Conservation (phyloP, 2,888 invertebrate genomes). For the Drosophila atripex region DNA sequence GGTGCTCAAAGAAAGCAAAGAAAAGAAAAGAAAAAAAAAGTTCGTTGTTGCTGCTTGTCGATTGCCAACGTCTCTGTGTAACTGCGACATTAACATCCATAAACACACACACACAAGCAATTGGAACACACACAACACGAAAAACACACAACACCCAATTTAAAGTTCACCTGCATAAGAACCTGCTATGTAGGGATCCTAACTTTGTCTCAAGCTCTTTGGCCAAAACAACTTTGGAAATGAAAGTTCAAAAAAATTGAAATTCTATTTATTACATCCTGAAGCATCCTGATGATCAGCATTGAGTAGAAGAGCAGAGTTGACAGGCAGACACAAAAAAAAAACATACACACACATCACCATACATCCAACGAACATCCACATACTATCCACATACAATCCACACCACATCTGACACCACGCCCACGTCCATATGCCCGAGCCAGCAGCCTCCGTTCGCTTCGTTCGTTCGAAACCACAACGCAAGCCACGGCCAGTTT, state of each 20-base stretch:
- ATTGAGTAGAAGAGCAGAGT: constrained; percentile 51
- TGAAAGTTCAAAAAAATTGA: constrained; percentile 11
- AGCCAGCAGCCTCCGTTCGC: constrained; percentile 74
- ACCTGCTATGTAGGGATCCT: constrained; percentile 13
- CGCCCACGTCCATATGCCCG: constrained; percentile 72
- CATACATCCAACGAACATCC: constrained; percentile 38
- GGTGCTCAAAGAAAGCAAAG: constrained; percentile 43
- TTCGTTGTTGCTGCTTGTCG: constrained; percentile 80
- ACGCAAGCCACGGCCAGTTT: constrained; percentile 77
- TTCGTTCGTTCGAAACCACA: constrained; percentile 74
- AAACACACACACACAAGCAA: constrained; percentile 32
- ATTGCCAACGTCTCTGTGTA: constrained; percentile 73
- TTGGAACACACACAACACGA: constrained; percentile 39
- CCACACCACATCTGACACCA: constrained; percentile 40
- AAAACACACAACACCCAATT: constrained; percentile 6
- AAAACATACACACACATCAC: constrained; percentile 24
- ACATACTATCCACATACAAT: constrained; percentile 33
- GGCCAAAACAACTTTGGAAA: constrained; percentile 25
- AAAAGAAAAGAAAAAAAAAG: constrained; percentile 38
- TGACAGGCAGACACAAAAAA: constrained; percentile 43
- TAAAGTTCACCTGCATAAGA: constrained; percentile 18
- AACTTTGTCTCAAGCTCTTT: constrained; percentile 12
- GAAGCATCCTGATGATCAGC: constrained; percentile 49
- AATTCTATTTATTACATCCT: background rate
- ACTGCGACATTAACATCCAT: constrained; percentile 47